A percentile compares a stretch with the other conserved stretches of the same genome.
Conservation (phyloP, 2,113 vertebrate species). For the Panthera tigris region DNA sequence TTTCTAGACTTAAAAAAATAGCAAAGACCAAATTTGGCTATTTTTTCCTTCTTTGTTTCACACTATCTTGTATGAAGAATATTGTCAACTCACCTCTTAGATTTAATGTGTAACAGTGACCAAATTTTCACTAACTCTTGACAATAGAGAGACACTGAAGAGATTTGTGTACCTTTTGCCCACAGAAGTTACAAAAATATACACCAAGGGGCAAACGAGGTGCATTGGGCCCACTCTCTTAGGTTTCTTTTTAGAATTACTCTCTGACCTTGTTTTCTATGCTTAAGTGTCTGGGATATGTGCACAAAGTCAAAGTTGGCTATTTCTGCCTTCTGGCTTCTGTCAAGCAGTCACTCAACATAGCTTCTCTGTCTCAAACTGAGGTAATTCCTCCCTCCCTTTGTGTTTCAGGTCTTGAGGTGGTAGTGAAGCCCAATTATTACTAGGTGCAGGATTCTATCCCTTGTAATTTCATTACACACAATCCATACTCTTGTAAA, state of each 20-base stretch:
- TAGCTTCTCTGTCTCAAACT: not conserved
- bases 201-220: rapidly evolving
- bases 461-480: not conserved
- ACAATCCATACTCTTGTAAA: not conserved
- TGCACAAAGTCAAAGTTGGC: not conserved
- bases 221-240: rapidly evolving
- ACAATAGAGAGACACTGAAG: not conserved
- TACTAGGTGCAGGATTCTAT: not conserved
- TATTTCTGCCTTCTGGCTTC: not conserved
- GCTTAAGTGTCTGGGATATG: not conserved
- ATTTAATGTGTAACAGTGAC: not conserved
- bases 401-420: not conserved
- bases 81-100: not conserved
- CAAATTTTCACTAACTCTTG: not conserved
- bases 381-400: not conserved
- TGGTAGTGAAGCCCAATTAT: not conserved
- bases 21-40: not conserved
- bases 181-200: not conserved
- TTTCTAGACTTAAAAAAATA: not conserved
- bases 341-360: not conserved
- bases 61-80: not conserved
- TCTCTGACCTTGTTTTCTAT: not conserved
- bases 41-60: not conserved
- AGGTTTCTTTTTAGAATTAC: not conserved
- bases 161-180: not conserved